Conservation (phyloP, 92 coral and sea anemone species). For the Paragorgia papillata region DNA sequence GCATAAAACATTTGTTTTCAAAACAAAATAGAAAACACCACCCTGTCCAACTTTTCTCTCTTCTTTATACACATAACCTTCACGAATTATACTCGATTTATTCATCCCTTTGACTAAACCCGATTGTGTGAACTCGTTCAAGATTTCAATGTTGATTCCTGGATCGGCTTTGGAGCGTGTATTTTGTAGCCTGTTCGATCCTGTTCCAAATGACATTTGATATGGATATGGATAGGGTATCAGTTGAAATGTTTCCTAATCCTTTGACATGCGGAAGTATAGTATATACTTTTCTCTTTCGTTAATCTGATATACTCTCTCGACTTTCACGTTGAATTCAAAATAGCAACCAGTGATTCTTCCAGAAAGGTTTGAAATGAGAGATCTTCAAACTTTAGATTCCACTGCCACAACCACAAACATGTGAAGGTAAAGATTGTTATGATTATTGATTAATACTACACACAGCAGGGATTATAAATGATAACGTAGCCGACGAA, state of each 20-base stretch:
- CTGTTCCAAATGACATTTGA: background rate
- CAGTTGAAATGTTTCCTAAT: background rate
- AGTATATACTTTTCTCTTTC: no score
- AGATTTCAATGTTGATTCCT: background rate
- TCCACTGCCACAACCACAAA: no score
- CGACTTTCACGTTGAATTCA: no score
- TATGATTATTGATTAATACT: no score
- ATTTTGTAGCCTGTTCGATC: background rate
- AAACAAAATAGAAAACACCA: slow-evolving; percentile 24
- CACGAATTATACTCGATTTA: slow-evolving; percentile 5
- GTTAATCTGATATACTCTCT: no score
- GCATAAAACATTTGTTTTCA: slow-evolving; percentile 10
- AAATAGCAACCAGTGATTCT: no score
- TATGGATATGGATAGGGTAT: background rate
- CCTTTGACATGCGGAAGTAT: slow-evolving; percentile 3
- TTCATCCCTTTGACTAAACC: slow-evolving; percentile 1
- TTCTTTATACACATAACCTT: slow-evolving; percentile 15
- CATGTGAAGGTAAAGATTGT: no score
- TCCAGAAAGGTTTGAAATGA: no score
- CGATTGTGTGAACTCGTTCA: no score
- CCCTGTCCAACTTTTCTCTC: slow-evolving; percentile 2
- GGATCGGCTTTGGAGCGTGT: background rate
- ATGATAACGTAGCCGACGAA: no score
- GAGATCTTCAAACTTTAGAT: no score
- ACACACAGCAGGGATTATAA: no score